phyloP scores from a whole-genome alignment of 2,888 invertebrate species.

The Limnephilus marmoratus region DNA sequence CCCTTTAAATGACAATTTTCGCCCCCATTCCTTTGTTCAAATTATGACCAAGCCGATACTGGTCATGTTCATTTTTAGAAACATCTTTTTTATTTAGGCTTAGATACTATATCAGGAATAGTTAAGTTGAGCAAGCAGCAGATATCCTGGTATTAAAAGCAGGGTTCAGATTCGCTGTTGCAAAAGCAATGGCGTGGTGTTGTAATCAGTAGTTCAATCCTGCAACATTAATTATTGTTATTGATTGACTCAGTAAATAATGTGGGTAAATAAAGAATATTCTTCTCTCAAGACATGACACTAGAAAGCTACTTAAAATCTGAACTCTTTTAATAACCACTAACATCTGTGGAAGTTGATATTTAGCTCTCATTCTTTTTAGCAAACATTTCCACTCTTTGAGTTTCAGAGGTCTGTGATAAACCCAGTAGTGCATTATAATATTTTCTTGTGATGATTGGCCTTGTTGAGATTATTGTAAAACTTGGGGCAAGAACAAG shows the following conservation, averaged over 20 bases:
- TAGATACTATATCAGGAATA: background rate
- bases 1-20: too few species aligned
- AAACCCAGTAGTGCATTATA: background rate
- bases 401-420: background rate
- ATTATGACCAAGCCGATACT: background rate
- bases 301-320: background rate
- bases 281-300: background rate
- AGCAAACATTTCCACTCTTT: background rate
- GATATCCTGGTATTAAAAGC: background rate
- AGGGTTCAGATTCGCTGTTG: background rate
- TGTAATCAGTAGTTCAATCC: background rate
- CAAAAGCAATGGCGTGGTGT: background rate
- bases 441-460: background rate
- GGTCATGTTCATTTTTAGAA: background rate
- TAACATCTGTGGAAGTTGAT: background rate
- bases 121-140: background rate
- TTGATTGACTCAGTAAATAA: background rate
- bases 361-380: background rate
- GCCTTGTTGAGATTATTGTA: background rate
- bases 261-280: background rate
- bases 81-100: background rate
- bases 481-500: slow-evolving; percentile 2
- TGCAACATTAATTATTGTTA: background rate
- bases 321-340: background rate
- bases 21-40: background rate